Conservation (phyloP, 2,888 invertebrate genomes). For the Syrista parreyssii region DNA sequence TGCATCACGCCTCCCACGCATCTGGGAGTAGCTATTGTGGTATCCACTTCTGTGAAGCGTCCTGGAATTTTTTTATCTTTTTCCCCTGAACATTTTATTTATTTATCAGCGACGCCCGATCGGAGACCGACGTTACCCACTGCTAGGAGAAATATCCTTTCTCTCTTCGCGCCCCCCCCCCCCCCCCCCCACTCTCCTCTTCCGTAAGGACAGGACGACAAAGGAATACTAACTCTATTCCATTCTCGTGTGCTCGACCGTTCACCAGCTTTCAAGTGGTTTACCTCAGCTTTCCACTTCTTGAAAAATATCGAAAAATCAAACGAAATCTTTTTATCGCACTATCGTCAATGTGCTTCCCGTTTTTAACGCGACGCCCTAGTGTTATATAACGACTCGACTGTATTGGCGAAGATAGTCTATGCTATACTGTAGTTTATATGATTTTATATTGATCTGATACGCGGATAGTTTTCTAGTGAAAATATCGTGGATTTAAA, state of each 20-base stretch:
- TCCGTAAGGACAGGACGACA: conserved; percentile 15
- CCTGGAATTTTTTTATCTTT: not conserved
- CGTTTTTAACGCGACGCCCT: not conserved
- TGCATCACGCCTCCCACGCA: not conserved
- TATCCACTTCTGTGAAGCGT: not conserved
- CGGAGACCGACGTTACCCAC: not conserved
- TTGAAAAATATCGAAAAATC: not conserved
- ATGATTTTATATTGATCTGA: not conserved
- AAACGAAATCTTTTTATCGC: not conserved
- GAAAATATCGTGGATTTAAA: not conserved
- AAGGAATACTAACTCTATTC: conserved; percentile 27
- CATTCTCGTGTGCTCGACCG: conserved; percentile 22
- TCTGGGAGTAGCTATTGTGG: not conserved
- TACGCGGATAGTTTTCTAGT: not conserved
- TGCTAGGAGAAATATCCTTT: not conserved
- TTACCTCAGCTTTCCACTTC: conserved; percentile 26
- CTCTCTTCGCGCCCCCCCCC: too few relatives aligned
- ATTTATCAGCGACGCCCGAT: conserved; percentile 24
- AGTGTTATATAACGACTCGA: not conserved
- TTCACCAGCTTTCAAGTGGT: conserved; percentile 33
- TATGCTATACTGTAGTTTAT: not conserved
- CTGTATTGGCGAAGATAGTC: too few relatives aligned
- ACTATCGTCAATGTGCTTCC: not conserved
- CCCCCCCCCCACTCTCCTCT: not conserved
- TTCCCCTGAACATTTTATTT: conserved; percentile 19